Percentiles rank a stretch among this genome's conserved stretches.
Evolutionary conservation across 2,113 vertebrate species (phyloP).

Genomic region (Butorides virescens): DNA sequence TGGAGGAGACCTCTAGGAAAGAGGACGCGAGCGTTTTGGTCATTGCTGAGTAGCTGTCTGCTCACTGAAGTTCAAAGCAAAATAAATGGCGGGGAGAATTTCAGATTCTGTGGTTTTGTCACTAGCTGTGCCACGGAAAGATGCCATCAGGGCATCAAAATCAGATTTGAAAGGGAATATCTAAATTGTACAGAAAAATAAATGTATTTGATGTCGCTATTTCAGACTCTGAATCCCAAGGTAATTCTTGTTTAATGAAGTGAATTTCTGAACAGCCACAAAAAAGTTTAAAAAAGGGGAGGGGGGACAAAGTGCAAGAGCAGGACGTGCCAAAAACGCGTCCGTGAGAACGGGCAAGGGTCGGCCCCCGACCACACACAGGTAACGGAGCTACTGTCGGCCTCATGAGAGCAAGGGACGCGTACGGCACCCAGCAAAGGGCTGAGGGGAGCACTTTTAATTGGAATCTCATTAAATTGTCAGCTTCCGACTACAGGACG

Average conservation of each 20-base stretch:
- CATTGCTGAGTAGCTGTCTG: not conserved
- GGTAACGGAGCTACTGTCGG: not conserved
- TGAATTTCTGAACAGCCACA: not conserved
- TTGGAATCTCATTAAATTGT: too few relatives aligned
- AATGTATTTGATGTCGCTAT: too few relatives aligned
- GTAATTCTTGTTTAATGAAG: not conserved
- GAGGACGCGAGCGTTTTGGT: not conserved
- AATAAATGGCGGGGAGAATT: not conserved
- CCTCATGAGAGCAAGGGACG: accelerated
- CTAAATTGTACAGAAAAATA: not conserved
- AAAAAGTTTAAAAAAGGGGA: not conserved
- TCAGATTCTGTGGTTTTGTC: not conserved
- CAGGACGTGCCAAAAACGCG: too few relatives aligned
- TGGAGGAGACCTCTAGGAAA: not conserved
- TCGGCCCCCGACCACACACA: too few relatives aligned
- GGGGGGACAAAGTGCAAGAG: not conserved
- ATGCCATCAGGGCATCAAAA: not conserved
- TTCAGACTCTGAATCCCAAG: not conserved
- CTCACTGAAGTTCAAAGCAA: not conserved
- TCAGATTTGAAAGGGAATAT: not conserved
- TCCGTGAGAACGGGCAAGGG: too few relatives aligned
- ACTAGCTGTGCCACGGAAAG: not conserved
- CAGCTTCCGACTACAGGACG: not conserved
- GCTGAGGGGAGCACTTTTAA: not conserved
- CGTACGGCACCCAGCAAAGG: not conserved